These are phyloP conservation scores for Orthonevra nobilis DNA, from an alignment of 2,888 invertebrate genomes.

Conservation along the genomic window DNA sequence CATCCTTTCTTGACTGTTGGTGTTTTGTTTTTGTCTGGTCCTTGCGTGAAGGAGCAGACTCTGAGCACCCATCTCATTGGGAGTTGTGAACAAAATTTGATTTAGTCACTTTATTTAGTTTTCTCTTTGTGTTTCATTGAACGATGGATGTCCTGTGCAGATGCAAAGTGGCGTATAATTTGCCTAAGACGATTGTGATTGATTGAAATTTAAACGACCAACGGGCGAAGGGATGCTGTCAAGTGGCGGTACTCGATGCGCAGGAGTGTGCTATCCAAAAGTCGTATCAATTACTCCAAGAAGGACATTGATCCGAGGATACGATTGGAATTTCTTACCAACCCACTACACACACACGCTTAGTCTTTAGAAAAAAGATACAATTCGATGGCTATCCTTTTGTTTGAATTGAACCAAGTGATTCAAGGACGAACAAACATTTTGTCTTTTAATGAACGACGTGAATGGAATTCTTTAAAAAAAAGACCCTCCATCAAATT, in stretches of 20 bases:
- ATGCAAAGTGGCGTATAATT: slow-evolving; percentile 75
- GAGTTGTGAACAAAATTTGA: slow-evolving; percentile 64
- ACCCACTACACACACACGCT: not conserved
- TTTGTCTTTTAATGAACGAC: slow-evolving; percentile 33
- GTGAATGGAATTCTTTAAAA: slow-evolving; percentile 19
- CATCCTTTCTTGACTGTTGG: slow-evolving; percentile 32
- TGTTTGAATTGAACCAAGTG: slow-evolving; percentile 17
- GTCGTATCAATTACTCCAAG: slow-evolving; percentile 43
- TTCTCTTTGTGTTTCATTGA: slow-evolving; percentile 4
- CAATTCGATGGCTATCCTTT: slow-evolving; percentile 51
- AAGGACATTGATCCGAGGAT: slow-evolving; percentile 24
- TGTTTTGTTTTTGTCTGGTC: not conserved
- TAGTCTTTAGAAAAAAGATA: no score
- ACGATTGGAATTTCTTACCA: slow-evolving; percentile 34
- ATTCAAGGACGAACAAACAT: slow-evolving; percentile 1
- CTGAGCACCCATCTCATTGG: slow-evolving; percentile 43
- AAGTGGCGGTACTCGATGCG: slow-evolving; percentile 20
- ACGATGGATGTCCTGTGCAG: slow-evolving; percentile 67
- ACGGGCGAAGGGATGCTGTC: not conserved
- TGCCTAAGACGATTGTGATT: slow-evolving; percentile 74
- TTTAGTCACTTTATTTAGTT: slow-evolving; percentile 55
- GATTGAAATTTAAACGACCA: slow-evolving; percentile 67
- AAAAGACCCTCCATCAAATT: not conserved
- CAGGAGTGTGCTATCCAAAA: slow-evolving; percentile 22
- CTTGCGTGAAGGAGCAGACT: slow-evolving; percentile 25